Evolutionary conservation across 1,140 invertebrate genomes (phyloP).

Genomic region (Manduca sexta): DNA sequence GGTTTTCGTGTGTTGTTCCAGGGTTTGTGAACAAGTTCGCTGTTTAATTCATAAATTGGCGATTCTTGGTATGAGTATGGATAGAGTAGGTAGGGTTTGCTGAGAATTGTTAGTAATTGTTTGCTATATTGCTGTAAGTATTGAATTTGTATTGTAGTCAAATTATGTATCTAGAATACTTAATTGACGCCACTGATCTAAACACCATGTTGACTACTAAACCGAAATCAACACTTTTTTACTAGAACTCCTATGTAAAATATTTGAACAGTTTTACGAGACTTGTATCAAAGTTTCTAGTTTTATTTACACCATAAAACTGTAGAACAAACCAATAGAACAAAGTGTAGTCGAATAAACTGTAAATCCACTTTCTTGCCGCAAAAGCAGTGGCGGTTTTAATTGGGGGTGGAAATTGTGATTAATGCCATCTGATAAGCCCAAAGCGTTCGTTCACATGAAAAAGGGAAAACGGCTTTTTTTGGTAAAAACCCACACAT

Average conservation of each 20-base stretch:
- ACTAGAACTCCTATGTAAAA: neutral
- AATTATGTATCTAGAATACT: no score
- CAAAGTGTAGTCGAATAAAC: slow-evolving; percentile 54
- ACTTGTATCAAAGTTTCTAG: slow-evolving; percentile 20
- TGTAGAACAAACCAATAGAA: slow-evolving; percentile 46
- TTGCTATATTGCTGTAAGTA: no score
- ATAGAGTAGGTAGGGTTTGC: no score
- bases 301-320: slow-evolving; percentile 44
- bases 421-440: slow-evolving; percentile 70
- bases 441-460: slow-evolving; percentile 39
- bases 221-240: neutral
- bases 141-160: no score
- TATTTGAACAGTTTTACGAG: slow-evolving; percentile 7
- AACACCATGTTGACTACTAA: no score
- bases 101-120: no score
- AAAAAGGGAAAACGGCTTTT: slow-evolving; percentile 37
- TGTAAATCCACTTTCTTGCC: slow-evolving; percentile 38
- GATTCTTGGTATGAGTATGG: no score
- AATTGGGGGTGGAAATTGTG: slow-evolving; percentile 71
- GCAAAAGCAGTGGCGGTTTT: slow-evolving; percentile 50
- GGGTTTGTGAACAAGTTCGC: no score
- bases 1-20: no score
- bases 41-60: no score
- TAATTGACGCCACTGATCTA: no score
- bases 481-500: slow-evolving; percentile 57